Evolutionary conservation across 2,888 invertebrate genomes (phyloP).

Genomic region (Isotomurus palustris): DNA sequence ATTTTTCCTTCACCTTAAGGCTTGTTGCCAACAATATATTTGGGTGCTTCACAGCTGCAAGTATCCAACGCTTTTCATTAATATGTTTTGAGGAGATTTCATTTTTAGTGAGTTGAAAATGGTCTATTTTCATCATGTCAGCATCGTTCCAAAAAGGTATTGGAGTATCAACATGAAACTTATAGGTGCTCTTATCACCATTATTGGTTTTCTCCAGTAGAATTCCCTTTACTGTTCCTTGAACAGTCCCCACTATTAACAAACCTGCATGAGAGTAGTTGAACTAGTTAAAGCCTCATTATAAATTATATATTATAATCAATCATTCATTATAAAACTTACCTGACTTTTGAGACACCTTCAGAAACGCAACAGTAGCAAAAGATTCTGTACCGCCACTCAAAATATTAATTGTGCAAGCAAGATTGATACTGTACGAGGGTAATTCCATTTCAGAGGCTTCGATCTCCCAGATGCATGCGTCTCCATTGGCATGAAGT

Average conservation of each 20-base stretch:
- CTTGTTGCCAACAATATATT: background rate
- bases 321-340: constrained; percentile 7
- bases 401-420: no score
- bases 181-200: background rate
- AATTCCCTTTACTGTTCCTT: constrained; percentile 15
- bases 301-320: background rate
- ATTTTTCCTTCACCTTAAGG: background rate
- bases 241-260: constrained; percentile 21
- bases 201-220: constrained; percentile 4
- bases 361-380: constrained; percentile 6
- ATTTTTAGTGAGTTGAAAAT: no score
- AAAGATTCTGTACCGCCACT: no score
- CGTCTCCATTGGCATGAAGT: constrained; percentile 23
- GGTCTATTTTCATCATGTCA: constrained; percentile 16
- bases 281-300: background rate
- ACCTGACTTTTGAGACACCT: constrained; percentile 8
- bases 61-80: no score
- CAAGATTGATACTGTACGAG: background rate
- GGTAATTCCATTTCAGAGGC: background rate
- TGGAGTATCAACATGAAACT: no score
- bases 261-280: constrained; percentile 3
- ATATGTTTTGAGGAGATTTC: no score
- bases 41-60: constrained; percentile 3
- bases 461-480: constrained; percentile 23
- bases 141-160: constrained; percentile 11